Conservation (phyloP, 2,113 vertebrate genomes). For the Heterochromis multidens region DNA sequence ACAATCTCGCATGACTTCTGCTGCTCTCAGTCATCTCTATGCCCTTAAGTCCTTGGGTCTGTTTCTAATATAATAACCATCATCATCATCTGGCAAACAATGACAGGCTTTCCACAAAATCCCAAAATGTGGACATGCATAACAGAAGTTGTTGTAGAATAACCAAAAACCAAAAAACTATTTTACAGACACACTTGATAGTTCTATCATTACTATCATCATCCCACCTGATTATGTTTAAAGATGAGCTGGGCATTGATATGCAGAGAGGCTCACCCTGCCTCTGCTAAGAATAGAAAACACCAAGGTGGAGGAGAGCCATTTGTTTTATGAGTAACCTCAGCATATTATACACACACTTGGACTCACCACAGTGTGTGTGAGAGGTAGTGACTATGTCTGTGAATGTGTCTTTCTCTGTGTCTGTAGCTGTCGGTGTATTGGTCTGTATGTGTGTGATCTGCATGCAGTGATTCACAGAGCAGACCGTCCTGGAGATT, state of each 20-base stretch:
- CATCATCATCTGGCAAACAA: not conserved
- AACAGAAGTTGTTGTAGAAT: not conserved
- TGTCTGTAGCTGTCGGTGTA: not conserved
- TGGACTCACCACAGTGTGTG: not conserved
- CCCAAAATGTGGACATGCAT: not conserved
- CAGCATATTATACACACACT: not conserved
- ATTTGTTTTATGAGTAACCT: conserved; percentile 27
- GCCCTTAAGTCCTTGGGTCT: not conserved
- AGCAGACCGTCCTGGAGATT: not conserved
- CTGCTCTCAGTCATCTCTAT: not conserved
- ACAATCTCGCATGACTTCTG: not conserved
- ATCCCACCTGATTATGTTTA: conserved; percentile 38
- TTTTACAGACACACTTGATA: not conserved
- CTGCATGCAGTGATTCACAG: not conserved
- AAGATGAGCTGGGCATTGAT: conserved; percentile 47
- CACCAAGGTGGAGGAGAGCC: conserved; percentile 18
- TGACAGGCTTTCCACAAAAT: not conserved
- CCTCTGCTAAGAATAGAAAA: conserved; percentile 46
- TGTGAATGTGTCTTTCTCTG: not conserved
- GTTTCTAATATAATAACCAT: not conserved
- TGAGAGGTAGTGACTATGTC: not conserved
- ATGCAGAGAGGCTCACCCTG: conserved; percentile 24
- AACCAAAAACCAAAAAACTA: not conserved
- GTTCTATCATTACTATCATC: not conserved
- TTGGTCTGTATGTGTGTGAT: not conserved